Conservation (phyloP, 2,888 invertebrate genomes). For the Lumbricus terrestris region DNA sequence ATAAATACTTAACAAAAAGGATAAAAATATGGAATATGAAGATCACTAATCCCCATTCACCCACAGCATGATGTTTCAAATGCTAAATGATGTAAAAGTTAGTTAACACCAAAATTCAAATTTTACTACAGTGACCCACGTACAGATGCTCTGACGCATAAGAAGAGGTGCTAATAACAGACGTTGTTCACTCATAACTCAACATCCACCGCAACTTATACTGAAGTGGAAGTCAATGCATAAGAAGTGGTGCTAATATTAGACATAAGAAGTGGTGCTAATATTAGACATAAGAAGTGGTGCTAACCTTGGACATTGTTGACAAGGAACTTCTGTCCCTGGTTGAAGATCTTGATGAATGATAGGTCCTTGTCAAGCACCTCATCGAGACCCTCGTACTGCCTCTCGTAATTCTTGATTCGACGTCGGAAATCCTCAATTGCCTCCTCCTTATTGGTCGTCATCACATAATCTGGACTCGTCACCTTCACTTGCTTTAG, state of each 20-base stretch:
- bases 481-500: constrained; percentile 72
- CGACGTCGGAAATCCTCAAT: constrained; percentile 85
- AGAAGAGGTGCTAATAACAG: constrained; percentile 48
- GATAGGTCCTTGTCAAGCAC: constrained; percentile 69
- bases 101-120: too few species aligned
- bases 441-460: constrained; percentile 89
- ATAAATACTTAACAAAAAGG: neutral
- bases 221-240: neutral
- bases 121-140: too few species aligned
- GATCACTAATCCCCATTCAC: neutral
- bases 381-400: constrained; percentile 90
- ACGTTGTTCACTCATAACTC: too few species aligned
- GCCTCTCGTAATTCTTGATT: constrained; percentile 91
- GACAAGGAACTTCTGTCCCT: constrained; percentile 63
- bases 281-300: neutral
- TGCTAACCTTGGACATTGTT: constrained; percentile 60
- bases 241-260: constrained; percentile 46
- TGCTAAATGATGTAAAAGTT: neutral
- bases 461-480: constrained; percentile 91
- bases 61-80: neutral
- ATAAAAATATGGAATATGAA: neutral
- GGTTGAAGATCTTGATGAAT: constrained; percentile 87
- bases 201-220: neutral
- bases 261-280: too few species aligned
- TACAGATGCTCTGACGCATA: too few species aligned